These are phyloP conservation scores for Galagoides demidoff DNA, from an alignment of 2,797 vertebrate genomes.

Conservation along the genomic window DNA sequence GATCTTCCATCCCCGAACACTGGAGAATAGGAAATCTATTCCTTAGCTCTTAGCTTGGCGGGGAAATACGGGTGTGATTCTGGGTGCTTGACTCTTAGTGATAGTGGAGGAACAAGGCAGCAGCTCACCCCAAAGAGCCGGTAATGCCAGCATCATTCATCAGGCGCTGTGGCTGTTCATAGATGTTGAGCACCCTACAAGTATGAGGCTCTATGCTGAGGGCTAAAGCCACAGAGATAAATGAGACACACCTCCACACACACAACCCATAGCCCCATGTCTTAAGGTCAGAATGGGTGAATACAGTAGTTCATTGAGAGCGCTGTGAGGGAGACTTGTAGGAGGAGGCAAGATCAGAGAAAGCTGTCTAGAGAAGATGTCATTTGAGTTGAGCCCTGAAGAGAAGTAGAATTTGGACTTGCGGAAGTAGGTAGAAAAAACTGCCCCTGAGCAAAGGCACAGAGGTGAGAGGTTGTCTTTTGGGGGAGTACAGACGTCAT, in stretches of 20 bases:
- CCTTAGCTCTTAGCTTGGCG: slow-evolving; percentile 28
- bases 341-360: neutral
- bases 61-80: neutral
- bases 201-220: neutral
- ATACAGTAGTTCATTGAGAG: neutral
- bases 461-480: neutral
- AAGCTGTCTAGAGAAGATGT: neutral
- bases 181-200: neutral
- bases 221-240: slow-evolving; percentile 39
- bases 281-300: neutral
- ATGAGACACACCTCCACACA: neutral
- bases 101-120: slow-evolving; percentile 33
- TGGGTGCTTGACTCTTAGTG: neutral
- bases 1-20: neutral
- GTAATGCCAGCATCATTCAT: neutral
- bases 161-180: neutral
- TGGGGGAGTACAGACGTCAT: neutral
- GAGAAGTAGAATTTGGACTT: slow-evolving; percentile 3
- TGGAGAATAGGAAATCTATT: neutral
- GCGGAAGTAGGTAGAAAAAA: neutral
- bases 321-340: neutral
- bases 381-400: neutral
- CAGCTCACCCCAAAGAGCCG: slow-evolving; percentile 19
- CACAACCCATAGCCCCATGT: neutral
- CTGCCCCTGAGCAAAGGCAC: neutral